Conservation (phyloP, 2,797 vertebrate species). For the Acomys russatus region DNA sequence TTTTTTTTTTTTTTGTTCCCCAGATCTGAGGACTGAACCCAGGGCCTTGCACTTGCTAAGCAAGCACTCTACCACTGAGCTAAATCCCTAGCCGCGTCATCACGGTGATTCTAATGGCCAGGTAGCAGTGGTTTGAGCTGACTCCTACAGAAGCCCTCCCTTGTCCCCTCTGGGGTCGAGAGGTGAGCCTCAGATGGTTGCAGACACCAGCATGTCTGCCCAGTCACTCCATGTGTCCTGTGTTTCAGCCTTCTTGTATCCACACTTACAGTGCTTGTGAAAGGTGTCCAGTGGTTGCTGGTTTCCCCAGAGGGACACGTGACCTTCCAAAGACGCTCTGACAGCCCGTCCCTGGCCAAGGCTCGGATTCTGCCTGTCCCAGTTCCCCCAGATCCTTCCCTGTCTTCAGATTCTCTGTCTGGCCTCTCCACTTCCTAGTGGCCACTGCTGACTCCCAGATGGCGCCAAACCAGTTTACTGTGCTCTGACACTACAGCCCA, state of each 20-base stretch:
- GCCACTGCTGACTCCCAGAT: neutral
- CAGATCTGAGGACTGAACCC: no score
- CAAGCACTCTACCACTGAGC: no score
- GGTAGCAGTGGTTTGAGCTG: neutral
- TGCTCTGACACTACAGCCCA: neutral
- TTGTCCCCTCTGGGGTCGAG: neutral
- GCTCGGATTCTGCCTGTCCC: neutral
- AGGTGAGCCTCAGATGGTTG: neutral
- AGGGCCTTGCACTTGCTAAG: no score
- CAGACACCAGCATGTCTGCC: neutral
- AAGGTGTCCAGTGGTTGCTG: neutral
- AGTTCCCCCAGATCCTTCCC: neutral
- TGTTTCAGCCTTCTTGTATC: neutral
- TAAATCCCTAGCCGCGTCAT: no score
- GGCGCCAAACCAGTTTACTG: neutral
- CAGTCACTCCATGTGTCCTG: no score
- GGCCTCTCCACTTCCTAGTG: neutral
- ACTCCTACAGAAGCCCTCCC: neutral
- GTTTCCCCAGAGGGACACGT: neutral
- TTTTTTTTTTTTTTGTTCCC: no score
- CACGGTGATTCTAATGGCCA: neutral
- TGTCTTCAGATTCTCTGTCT: accelerated
- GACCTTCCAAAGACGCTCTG: neutral
- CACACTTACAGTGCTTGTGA: neutral
- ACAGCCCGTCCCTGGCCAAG: neutral